Base-by-base conservation (phyloP, 2,797 vertebrate genomes). In the Pampus argenteus region DNA sequence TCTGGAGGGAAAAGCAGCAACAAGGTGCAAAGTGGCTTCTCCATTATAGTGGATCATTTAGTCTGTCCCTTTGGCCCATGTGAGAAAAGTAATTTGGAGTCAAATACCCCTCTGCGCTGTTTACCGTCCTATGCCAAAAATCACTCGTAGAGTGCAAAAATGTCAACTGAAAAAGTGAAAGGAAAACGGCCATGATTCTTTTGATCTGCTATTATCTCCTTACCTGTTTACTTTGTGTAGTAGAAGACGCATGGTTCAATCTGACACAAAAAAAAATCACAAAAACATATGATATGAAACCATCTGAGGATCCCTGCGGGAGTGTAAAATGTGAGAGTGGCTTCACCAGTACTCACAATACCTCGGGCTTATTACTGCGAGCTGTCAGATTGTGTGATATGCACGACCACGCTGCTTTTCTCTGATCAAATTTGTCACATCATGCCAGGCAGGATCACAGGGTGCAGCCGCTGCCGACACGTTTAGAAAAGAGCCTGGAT, bases 1-100 rank as follows among this genome's bases (percentile, higher is more conserved):
- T 72, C 76, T 75, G 86, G n/a, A n/a, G n/a, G 86, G 77, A 88
- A 83, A 84, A 75, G 80, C 79, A 52, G 67, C 50, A 76, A 86
- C 83, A 87, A 90, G 85, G 90, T 93, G 91, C 86, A 89, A 93
- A 93, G 89, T 90, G 89, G 88, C 89, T 86, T 82, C 81, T 86
- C 84, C 75, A 76, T 86, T 86, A 81, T 75, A 74, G 87, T 60
- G 79, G 50, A 76, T 79, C 57, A 71, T 86, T 84, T 75, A 74
- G 75, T 86, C 66, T 74, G 76, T 79, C 85, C 83, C 68, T 86
- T 75, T 44, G 72, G 34, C 56, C 59, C 50, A 80, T 56, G 84
- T 82, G 77, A 77, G 66, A 82, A 79, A 86, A 87, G 74, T 77
- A 54, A 68, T 81, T 81, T 69, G 20, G 54, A 70, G 66, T 47